Conservation (phyloP, 2,113 vertebrate species). For the Hippolais icterina region DNA sequence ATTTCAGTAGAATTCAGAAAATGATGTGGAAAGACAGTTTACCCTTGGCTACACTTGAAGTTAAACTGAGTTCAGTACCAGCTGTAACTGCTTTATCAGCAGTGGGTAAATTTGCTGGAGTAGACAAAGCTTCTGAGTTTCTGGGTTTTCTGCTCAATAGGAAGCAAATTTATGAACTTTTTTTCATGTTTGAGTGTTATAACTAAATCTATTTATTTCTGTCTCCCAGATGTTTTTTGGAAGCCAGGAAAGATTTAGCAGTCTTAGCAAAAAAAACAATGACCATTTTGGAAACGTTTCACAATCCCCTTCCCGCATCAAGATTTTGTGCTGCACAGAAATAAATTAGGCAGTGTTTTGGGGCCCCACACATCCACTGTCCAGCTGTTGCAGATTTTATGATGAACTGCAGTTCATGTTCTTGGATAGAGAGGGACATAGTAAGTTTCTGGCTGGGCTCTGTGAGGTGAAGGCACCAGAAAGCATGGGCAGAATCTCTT, state of each 20-base stretch:
- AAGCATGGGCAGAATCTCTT: not conserved
- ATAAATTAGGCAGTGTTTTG: constrained; percentile 2
- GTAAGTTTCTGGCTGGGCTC: not conserved
- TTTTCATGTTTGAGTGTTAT: constrained; percentile 16
- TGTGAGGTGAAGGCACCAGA: not conserved
- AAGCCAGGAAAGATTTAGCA: constrained; percentile 35
- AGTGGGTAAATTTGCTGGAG: constrained; percentile 53
- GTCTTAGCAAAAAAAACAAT: constrained; percentile 26
- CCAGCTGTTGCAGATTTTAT: constrained; percentile 12
- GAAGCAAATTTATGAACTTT: constrained; percentile 52
- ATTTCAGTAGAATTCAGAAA: not conserved
- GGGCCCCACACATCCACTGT: not conserved
- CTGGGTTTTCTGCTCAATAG: constrained; percentile 26
- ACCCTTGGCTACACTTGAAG: constrained; percentile 46
- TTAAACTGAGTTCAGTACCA: constrained; percentile 35
- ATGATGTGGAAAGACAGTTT: not conserved
- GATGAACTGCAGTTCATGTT: not conserved
- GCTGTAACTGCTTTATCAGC: constrained; percentile 59
- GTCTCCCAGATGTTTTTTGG: constrained; percentile 57
- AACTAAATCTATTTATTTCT: constrained; percentile 39
- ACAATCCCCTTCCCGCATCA: not conserved
- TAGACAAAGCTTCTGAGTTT: constrained; percentile 58
- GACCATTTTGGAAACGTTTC: constrained; percentile 28
- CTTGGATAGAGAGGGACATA: not conserved
- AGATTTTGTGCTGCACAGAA: not conserved